Base-by-base conservation (phyloP, 2,888 invertebrate species). In the Miltochrista miniata region DNA sequence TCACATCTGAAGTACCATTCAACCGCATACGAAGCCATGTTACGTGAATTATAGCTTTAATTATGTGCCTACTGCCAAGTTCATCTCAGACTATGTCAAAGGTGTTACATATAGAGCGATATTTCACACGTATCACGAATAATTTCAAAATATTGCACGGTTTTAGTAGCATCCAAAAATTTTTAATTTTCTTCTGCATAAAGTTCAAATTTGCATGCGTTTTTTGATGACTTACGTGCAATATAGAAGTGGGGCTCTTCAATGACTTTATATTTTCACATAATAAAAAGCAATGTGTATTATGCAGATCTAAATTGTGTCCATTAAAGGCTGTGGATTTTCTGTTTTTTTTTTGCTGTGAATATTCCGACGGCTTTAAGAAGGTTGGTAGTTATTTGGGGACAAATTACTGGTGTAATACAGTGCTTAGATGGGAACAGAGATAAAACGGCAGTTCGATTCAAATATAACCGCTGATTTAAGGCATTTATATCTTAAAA, bases 21-120 rank as follows among this genome's bases (percentile, higher is more conserved):
- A 60, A 46, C 52, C 50, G 49, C 60, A 68, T 63, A 68, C 54
- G 64, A 73, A 56, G 45, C 52, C 48, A 51, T 8, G 61, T 67
- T 76, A 72, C 74, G 72, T 74, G 76, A 72, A 76, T 60, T 64
- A 59, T 64, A 59, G 64, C 67, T 74, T 82, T 86, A 87, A 87
- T 87, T 4, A 24, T 2, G 18, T 24, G 5, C 18, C 3, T 86
- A 87, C 79, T 66, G 56, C 59, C 64, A 61, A 68, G 71, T 67
- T 74, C 70, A 78, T 72, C 63, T 70, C 69, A 72, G 78, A 79
- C 64, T 61, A 71, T 76, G 87, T 87, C 87, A 87, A 83, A 88
- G 86, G 85, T 85, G 74, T 58, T 54, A 48, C 54, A 63, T 69
- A 67, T 64, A 65, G 61, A 66, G 50, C 56, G 62, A 59, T 59